phyloP scores from a whole-genome alignment of 2,797 vertebrate genomes.

The Malacoctenus gilli region DNA sequence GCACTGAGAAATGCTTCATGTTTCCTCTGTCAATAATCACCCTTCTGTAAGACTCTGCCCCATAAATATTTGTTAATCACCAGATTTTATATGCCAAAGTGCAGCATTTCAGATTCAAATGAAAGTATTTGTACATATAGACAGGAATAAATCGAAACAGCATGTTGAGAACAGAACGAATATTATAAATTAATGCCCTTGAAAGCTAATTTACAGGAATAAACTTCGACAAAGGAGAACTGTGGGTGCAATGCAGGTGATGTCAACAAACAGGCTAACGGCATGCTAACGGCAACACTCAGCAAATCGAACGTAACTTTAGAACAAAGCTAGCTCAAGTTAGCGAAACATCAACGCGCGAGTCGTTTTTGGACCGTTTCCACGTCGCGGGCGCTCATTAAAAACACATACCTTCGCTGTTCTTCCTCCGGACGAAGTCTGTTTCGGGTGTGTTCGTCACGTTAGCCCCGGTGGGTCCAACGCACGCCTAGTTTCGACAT shows the following conservation, averaged over 20 bases:
- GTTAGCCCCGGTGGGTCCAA: slow-evolving; percentile 53
- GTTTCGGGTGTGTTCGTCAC: slow-evolving; percentile 21
- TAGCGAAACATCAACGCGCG: slow-evolving; percentile 4
- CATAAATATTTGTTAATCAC: too few relatives aligned
- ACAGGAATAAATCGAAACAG: too few relatives aligned
- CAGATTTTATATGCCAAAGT: too few relatives aligned
- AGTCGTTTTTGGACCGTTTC: neutral
- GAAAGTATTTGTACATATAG: too few relatives aligned
- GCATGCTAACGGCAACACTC: slow-evolving; percentile 29
- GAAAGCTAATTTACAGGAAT: too few relatives aligned
- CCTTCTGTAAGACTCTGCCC: too few relatives aligned
- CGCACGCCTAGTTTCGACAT: slow-evolving; percentile 68
- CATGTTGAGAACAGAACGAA: too few relatives aligned
- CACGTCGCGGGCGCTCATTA: neutral
- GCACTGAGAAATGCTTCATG: neutral
- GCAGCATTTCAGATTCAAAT: too few relatives aligned
- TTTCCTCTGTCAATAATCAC: slow-evolving; percentile 1
- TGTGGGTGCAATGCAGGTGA: too few relatives aligned
- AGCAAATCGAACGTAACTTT: neutral
- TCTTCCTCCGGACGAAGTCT: slow-evolving; percentile 21
- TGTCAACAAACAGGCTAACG: neutral
- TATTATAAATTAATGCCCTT: too few relatives aligned
- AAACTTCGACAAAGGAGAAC: too few relatives aligned
- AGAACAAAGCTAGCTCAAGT: neutral
- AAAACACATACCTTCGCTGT: slow-evolving; percentile 60